phyloP scores from a whole-genome alignment of 2,888 invertebrate species.

The Eudasyphora cyanicolor region DNA sequence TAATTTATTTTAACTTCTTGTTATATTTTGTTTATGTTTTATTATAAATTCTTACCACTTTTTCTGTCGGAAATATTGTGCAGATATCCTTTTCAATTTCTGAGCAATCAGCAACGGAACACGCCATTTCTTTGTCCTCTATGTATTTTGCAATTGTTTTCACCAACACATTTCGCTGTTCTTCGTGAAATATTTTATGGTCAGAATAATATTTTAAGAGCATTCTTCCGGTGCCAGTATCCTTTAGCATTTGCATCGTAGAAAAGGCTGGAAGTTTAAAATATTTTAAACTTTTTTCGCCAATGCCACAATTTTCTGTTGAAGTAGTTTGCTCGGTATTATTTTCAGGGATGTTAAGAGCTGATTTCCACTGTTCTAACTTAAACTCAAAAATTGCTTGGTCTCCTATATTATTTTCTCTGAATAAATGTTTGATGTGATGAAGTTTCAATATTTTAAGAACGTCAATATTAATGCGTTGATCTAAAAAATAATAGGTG shows the following conservation, averaged over 20 bases:
- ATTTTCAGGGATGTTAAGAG: not conserved
- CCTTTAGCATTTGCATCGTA: not conserved
- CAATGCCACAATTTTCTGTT: not conserved
- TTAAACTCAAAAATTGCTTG: not conserved
- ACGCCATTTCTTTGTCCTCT: not conserved
- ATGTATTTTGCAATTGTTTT: not conserved
- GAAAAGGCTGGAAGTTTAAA: not conserved
- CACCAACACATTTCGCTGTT: not conserved
- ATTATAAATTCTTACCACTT: not conserved
- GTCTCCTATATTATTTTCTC: not conserved
- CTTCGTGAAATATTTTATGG: not conserved
- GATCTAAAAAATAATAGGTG: not conserved
- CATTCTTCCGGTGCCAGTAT: not conserved
- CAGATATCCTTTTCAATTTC: not conserved
- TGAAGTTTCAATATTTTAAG: not conserved
- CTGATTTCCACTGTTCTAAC: not conserved
- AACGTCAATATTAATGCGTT: not conserved
- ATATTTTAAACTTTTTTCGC: not conserved
- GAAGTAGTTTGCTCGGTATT: not conserved
- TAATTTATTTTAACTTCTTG: too few species aligned
- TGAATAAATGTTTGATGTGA: not conserved
- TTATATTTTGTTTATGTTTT: too few species aligned
- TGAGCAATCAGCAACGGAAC: not conserved
- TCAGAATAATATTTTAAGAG: not conserved
- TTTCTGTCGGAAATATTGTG: not conserved